phyloP scores from a whole-genome alignment of 2,113 vertebrate genomes.

The Eurystomus gularis region DNA sequence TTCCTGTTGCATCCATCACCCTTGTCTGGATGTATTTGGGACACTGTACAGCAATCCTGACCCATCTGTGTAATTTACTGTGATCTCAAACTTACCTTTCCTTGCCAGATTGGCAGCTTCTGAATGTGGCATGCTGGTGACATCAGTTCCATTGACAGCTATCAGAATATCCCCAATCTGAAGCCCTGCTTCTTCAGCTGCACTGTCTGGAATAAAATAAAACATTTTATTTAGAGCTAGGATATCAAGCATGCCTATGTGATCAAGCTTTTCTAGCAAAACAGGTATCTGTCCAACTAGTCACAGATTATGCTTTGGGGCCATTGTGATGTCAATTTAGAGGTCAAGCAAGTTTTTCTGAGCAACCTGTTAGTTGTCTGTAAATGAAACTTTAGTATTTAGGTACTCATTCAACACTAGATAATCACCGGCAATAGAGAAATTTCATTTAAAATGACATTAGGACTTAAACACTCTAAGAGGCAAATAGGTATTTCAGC shows the following conservation, averaged over 20 bases:
- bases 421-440: neutral
- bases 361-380: neutral
- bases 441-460: neutral
- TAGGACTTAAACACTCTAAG: neutral
- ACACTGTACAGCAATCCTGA: neutral
- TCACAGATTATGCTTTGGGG: neutral
- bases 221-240: neutral
- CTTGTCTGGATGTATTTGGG: neutral
- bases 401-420: neutral
- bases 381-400: neutral
- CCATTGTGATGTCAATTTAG: fast-evolving
- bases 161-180: slow-evolving; percentile 85
- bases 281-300: neutral
- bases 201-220: slow-evolving; percentile 76
- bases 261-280: neutral
- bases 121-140: slow-evolving; percentile 85
- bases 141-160: slow-evolving; percentile 88
- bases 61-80: neutral
- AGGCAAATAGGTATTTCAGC: neutral
- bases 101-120: slow-evolving; percentile 87
- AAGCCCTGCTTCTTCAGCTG: slow-evolving; percentile 88
- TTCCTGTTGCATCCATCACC: neutral
- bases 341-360: neutral
- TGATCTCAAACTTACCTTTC: slow-evolving; percentile 73
- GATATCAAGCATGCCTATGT: neutral